Base-by-base conservation (phyloP, 2,888 invertebrate genomes). In the Hydrotaea diabolus region DNA sequence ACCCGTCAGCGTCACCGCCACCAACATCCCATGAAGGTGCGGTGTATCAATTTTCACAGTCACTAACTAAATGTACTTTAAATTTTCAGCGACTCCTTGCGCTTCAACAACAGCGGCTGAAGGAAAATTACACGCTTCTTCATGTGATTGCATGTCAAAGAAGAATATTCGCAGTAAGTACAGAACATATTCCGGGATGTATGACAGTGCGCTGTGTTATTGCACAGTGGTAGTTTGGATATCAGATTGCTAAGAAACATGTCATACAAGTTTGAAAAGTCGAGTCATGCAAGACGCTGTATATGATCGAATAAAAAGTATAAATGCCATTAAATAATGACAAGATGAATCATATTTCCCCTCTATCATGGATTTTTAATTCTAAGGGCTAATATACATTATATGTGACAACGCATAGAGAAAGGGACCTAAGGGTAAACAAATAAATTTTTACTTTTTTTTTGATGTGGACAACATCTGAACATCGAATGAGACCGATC, bases 31-130 rank as follows among this genome's bases (percentile, higher is more conserved):
- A 64, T 39, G 39, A 74, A 64, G 85, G 82, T 80, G 85, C 85
- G 85, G 85, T 77, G 69, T 85, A 82, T 82, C 82, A 85, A 85
- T 85, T 85, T 82, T 79, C 85, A 57, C 79, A 79, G 73, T 71
- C 71, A 77, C 69, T 82, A 64, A 79, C 77, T 55, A 71, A 82
- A 77, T 77, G 73, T 62, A 26, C 8, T 71, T 76, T 74, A 69
- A 79, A 11, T 55, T 74, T 79, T 74, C 77, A 73, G 62, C 82
- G 13, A 74, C 55, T 69, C 76, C 71, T 49, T 23, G 49, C 2
- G 69, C 46, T 23, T 46, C 23, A 53, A 78, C 64, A 77, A 15
- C 59, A 23, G 43, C 15, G 19, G 13, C 39, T 13, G 43, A n/a
- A 66, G 43, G 39, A 66, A 49, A 69, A 69, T 69, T 69, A 21